Percentiles rank a stretch among this genome's conserved stretches.
These are phyloP conservation scores for Antheraea assamensis DNA, from an alignment of 2,888 invertebrate genomes.

Conservation along the genomic window DNA sequence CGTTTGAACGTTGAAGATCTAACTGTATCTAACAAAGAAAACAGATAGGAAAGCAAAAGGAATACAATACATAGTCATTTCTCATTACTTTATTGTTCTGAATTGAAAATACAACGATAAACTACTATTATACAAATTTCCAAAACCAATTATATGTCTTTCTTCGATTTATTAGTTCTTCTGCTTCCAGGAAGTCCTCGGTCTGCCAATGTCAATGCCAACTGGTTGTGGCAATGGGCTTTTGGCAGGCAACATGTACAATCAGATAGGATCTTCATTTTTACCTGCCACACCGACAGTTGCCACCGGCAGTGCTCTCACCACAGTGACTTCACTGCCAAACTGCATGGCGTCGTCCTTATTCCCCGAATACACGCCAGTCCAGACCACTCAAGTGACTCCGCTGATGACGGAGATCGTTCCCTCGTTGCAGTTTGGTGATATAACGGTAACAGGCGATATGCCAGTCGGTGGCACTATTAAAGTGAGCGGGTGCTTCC, in stretches of 20 bases:
- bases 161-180: not conserved
- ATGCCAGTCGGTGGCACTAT: slow-evolving; percentile 64
- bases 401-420: slow-evolving; percentile 62
- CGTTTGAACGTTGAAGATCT: too few relatives aligned
- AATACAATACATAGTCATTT: not conserved
- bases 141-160: too few relatives aligned
- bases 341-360: slow-evolving; percentile 22
- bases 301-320: slow-evolving; percentile 32
- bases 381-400: slow-evolving; percentile 43
- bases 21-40: too few relatives aligned
- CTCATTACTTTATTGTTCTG: too few relatives aligned
- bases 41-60: too few relatives aligned
- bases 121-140: too few relatives aligned
- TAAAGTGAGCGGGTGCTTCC: slow-evolving; percentile 64
- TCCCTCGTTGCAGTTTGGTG: slow-evolving; percentile 62
- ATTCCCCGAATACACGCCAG: slow-evolving; percentile 28
- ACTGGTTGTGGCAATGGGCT: slow-evolving; percentile 22
- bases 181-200: slow-evolving; percentile 36
- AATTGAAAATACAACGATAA: not conserved
- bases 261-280: slow-evolving; percentile 24
- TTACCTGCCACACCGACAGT: slow-evolving; percentile 27
- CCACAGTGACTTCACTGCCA: slow-evolving; percentile 33
- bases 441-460: slow-evolving; percentile 59
- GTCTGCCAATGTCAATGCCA: slow-evolving; percentile 29
- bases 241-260: slow-evolving; percentile 20